These are phyloP conservation scores for Aptenodytes patagonicus DNA, from an alignment of 2,113 vertebrate species.

Conservation along the genomic window DNA sequence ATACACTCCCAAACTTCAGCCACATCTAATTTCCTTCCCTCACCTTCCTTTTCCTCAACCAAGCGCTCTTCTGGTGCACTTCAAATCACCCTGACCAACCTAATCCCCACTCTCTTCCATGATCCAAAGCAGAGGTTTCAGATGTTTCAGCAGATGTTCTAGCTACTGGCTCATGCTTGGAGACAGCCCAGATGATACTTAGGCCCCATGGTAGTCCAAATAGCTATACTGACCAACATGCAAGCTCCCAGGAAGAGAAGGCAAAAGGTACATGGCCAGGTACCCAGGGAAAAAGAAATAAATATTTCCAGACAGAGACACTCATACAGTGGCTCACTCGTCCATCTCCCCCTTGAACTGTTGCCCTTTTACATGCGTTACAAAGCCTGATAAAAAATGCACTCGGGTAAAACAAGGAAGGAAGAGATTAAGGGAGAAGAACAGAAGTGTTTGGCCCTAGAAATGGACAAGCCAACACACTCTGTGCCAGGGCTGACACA, in stretches of 20 bases:
- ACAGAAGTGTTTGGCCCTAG: neutral
- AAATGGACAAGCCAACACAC: neutral
- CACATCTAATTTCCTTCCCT: constrained; percentile 49
- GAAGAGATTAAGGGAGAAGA: neutral
- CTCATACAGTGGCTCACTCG: neutral
- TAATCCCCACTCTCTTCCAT: neutral
- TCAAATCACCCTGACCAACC: neutral
- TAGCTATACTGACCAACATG: neutral
- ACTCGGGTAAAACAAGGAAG: neutral
- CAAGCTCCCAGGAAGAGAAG: neutral
- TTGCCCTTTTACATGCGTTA: neutral
- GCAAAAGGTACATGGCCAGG: neutral
- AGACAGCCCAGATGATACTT: neutral
- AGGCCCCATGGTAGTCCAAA: neutral
- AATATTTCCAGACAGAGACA: neutral
- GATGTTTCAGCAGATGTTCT: neutral
- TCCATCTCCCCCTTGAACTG: neutral
- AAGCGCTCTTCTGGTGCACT: neutral
- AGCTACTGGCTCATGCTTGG: neutral
- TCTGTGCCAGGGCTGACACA: neutral
- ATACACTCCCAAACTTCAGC: neutral
- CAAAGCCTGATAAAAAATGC: neutral
- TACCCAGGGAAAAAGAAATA: neutral
- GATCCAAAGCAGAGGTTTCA: neutral
- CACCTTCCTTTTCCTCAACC: constrained; percentile 59